Evolutionary conservation across 2,888 invertebrate species (phyloP), one percentile per base, ranked within the genome.

Genomic region (Trissonchulus latispiculum): DNA sequence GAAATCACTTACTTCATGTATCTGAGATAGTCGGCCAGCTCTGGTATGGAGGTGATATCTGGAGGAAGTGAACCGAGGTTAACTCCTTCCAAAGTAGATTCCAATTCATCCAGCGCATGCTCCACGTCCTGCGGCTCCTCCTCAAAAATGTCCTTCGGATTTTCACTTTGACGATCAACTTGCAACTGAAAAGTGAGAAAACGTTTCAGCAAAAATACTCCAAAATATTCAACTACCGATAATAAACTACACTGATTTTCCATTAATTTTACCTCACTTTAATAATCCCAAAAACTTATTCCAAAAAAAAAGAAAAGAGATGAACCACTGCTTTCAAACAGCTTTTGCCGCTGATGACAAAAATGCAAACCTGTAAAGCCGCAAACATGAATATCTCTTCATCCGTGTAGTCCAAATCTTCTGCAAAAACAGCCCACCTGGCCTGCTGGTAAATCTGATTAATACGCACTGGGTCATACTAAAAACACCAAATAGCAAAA

Each of bases 381-480:
- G 94, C 96, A 85, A 99, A 99, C 88, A 97, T 90, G 75, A 96
- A 88, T 89, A 95, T 94, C 86, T 99, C 99, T 84, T 99, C 97
- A 84, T 97, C 97, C 0, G 96, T 99, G 83, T 96, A 97, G 82
- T 99, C 96, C 75, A 96, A 89, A 84, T 97, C 96, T 84, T 99
- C 99, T 79, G 95, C 92, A 75, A 99, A 88, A 78, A 99, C 88
- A 81, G 93, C 90, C 96, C 97, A 97, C 84, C 93, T 94, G 72
- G 96, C 95, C 85, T 99, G 99, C 85, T 99, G 97, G 86, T 93
- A 99, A 79, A 99, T 89, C 86, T 97, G 96, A 87, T 99, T 99
- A 81, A 99, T 95, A 73, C 99, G 87, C 18, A 95, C 89, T 36
- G 91, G 90, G 85, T 99, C 99, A 80, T 90, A 91, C 85, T 86